Evolutionary conservation across 2,888 invertebrate species (phyloP).

Genomic region (Patella pellucida): DNA sequence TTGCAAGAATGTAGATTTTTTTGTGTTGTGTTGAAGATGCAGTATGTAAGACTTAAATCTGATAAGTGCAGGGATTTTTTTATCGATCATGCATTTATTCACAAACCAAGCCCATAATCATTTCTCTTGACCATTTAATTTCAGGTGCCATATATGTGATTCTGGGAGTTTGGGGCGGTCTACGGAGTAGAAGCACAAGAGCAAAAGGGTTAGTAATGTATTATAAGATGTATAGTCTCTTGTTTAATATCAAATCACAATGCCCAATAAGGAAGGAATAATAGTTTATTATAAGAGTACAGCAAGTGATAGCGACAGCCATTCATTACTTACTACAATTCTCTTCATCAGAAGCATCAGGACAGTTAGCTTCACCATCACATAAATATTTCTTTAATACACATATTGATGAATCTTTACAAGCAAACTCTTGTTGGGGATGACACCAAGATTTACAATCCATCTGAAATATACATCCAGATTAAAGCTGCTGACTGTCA

Average conservation of each 20-base stretch:
- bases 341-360: conserved; percentile 84
- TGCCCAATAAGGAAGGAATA: conserved; percentile 6
- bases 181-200: too few species aligned
- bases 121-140: too few species aligned
- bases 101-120: too few species aligned
- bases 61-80: too few species aligned
- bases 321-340: conserved; percentile 77
- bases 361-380: conserved; percentile 83
- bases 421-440: conserved; percentile 56
- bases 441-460: conserved; percentile 51
- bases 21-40: too few species aligned
- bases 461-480: conserved; percentile 33
- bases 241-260: not conserved
- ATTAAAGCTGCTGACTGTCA: not conserved
- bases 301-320: not conserved
- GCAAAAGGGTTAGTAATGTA: too few species aligned
- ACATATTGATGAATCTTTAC: conserved; percentile 38
- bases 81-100: too few species aligned
- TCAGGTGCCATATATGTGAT: too few species aligned
- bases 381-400: conserved; percentile 72
- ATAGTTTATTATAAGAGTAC: not conserved
- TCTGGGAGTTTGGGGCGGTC: too few species aligned
- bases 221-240: not conserved
- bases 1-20: too few species aligned
- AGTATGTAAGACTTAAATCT: too few species aligned